These are phyloP conservation scores for Sinotaia quadrata DNA, from an alignment of 2,888 invertebrate genomes.

Conservation along the genomic window DNA sequence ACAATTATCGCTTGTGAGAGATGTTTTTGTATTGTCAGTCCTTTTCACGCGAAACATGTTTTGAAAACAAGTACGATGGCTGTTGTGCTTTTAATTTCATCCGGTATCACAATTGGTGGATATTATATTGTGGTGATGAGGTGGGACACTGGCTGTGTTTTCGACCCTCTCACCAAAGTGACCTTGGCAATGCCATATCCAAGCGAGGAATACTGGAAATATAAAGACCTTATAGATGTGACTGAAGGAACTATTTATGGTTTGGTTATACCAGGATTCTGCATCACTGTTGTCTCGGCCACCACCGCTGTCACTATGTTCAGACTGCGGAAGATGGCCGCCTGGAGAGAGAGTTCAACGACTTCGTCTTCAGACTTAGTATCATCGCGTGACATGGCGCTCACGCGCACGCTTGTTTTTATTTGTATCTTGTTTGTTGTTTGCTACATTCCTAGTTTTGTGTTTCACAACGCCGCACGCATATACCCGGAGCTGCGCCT, in stretches of 20 bases:
- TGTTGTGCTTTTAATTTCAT: neutral
- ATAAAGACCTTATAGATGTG: neutral
- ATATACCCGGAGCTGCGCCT: neutral
- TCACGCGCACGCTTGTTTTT: neutral
- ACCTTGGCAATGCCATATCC: neutral
- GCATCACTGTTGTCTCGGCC: neutral
- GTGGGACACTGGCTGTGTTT: neutral
- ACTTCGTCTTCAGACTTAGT: neutral
- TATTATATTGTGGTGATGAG: neutral
- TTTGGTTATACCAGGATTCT: neutral
- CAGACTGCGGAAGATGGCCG: slow-evolving; percentile 11
- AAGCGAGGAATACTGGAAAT: neutral
- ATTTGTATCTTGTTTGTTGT: neutral
- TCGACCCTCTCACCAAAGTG: neutral
- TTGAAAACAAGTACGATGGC: neutral
- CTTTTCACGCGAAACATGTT: neutral
- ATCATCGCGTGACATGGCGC: slow-evolving; percentile 1
- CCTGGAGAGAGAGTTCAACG: slow-evolving; percentile 9
- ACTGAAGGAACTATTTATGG: neutral
- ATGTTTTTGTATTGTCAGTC: neutral
- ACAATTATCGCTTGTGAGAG: neutral
- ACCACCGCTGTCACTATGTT: slow-evolving; percentile 5
- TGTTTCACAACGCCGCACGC: neutral
- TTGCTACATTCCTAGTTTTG: neutral
- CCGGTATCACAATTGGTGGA: neutral